phyloP scores from a whole-genome alignment of 35 echinoderm and acorn worm species.

The Nesometra sesokonis region DNA sequence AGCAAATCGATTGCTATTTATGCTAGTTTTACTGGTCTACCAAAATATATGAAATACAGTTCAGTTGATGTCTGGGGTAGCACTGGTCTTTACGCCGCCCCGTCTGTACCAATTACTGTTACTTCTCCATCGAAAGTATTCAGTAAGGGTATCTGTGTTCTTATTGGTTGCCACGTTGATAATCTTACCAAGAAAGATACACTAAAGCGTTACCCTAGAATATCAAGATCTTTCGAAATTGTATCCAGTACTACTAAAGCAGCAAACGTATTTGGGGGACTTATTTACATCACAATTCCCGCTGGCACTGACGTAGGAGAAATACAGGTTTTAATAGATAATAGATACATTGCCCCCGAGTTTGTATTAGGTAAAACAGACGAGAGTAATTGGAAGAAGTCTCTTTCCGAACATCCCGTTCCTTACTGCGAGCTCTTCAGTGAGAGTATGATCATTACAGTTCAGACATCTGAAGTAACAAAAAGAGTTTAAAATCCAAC shows the following conservation, averaged over 20 bases:
- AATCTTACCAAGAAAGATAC: neutral
- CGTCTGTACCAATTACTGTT: neutral
- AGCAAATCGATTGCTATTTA: neutral
- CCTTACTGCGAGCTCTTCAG: neutral
- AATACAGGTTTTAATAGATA: neutral
- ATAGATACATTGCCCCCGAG: neutral
- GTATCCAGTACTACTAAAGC: neutral
- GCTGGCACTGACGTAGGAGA: neutral
- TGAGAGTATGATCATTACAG: neutral
- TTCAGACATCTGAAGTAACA: neutral
- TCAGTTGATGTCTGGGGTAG: neutral
- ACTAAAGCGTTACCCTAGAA: neutral
- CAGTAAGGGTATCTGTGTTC: neutral
- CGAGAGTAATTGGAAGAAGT: neutral
- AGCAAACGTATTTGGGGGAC: conserved; percentile 1
- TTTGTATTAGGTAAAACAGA: neutral
- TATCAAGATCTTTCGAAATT: conserved; percentile 1
- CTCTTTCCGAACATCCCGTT: neutral
- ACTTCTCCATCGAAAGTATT: neutral
- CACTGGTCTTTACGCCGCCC: neutral
- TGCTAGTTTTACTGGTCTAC: neutral
- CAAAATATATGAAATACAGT: neutral
- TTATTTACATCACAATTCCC: conserved; percentile 2
- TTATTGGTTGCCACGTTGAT: neutral
- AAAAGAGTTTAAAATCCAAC: neutral